Conservation (phyloP, 2,888 invertebrate genomes). For the Bimastos eiseni region DNA sequence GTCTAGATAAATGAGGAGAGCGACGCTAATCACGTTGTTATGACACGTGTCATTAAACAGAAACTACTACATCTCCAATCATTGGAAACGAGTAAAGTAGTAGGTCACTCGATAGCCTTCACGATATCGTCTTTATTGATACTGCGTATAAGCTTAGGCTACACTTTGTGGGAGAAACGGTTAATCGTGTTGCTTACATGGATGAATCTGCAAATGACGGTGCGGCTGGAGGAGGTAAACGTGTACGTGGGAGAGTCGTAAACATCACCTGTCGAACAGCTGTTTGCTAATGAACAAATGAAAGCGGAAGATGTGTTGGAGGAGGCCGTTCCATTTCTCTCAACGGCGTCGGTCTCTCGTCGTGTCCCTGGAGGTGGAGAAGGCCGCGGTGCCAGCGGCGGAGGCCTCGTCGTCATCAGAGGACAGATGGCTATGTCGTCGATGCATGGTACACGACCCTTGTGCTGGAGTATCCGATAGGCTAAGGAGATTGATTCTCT, state of each 20-base stretch:
- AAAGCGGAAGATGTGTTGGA: background rate
- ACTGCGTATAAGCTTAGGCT: too few species aligned
- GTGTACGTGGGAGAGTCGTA: background rate
- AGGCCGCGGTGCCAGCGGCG: background rate
- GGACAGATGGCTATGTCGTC: background rate
- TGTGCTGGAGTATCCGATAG: background rate
- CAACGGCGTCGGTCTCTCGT: background rate
- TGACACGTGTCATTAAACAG: too few species aligned
- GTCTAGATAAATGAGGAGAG: too few species aligned
- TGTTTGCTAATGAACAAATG: background rate
- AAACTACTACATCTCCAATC: background rate
- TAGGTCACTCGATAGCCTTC: background rate
- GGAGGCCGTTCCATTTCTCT: background rate
- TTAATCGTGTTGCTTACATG: background rate
- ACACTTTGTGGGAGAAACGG: background rate
- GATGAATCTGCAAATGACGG: background rate
- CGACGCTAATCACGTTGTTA: too few species aligned
- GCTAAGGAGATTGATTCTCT: background rate
- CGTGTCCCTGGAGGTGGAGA: background rate
- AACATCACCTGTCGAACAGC: slow-evolving; percentile 6
- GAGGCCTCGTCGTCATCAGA: background rate
- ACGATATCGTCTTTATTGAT: background rate
- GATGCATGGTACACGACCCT: too few species aligned
- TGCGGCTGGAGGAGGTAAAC: background rate
- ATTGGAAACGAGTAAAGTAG: background rate